Evolutionary conservation across 2,888 invertebrate genomes (phyloP), one percentile per base, ranked within the genome.

Genomic region (Limnephilus marmoratus): DNA sequence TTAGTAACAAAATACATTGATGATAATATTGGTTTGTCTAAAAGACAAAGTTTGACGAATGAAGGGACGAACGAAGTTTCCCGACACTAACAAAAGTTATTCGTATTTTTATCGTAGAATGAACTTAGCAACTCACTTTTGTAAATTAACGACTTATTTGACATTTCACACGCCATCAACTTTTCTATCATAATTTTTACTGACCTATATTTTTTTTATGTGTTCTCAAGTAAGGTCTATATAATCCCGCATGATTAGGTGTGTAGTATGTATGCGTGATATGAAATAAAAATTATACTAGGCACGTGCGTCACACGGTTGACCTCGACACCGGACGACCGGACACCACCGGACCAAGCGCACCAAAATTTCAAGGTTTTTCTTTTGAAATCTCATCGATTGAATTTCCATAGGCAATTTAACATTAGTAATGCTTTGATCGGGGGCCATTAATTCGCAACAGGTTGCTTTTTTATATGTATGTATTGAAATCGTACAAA

Each of bases 131-230:
- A 68, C n/a, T 24, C 68, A 24, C 68, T 68, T 68, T 24, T 68
- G 68, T 24, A 68, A n/a, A 68, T 68, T 68, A 68, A 68, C 24
- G 68, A 68, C 68, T 68, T 68, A 68, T 68, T 68, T 24, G 68
- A 68, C 24, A 68, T 68, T 68, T 68, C 68, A n/a, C 68, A 68
- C 68, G 68, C 68, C 68, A 68, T 68, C 24, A n/a, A 24, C 68
- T n/a, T 68, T 68, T 68, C 68, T 68, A 68, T n/a, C n/a, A n/a
- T 68, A 68, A 68, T 68, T 68, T 68, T 68, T 68, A n/a, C 68
- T 68, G 68, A 68, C 68, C 68, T 68, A 68, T 68, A 68, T n/a
- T 68, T 68, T 68, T 24, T 68, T 68, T 68, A 7, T 68, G 24
- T 68, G 24, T 68, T 68, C 9, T 24, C 53, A 68, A 18, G 53